These are phyloP conservation scores for Psittacus erithacus DNA, from an alignment of 2,113 vertebrate species.

Conservation along the genomic window DNA sequence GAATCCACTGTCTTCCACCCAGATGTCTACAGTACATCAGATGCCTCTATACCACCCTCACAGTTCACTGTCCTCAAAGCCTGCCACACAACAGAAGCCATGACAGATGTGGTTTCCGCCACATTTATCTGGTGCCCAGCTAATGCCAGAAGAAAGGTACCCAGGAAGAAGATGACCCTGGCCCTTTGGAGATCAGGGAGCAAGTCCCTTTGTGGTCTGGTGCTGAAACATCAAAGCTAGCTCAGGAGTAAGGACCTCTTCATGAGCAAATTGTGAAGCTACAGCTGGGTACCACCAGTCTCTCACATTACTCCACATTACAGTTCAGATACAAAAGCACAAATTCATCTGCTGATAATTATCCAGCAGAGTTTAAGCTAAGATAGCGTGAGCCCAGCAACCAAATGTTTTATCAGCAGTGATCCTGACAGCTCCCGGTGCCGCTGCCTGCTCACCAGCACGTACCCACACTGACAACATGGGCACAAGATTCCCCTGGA, in stretches of 20 bases:
- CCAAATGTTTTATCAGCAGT: background rate
- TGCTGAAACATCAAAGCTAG: background rate
- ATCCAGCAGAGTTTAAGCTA: background rate
- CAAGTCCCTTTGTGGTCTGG: background rate
- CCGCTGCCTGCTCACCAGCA: background rate
- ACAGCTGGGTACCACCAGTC: background rate
- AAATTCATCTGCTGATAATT: background rate
- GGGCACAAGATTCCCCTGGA: background rate
- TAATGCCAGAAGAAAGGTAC: background rate
- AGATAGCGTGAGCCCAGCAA: background rate
- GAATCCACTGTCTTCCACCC: background rate
- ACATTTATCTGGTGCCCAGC: background rate
- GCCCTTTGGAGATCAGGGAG: background rate
- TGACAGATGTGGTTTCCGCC: background rate
- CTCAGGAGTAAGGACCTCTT: background rate
- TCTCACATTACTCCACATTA: background rate
- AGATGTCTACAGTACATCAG: background rate
- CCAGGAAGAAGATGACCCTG: background rate
- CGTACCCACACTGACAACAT: background rate
- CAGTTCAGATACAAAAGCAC: background rate
- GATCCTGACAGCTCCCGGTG: background rate
- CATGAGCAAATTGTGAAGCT: background rate
- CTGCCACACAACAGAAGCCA: background rate
- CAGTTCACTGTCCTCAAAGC: background rate
- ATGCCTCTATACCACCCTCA: fast-evolving